phyloP scores from a whole-genome alignment of 2,797 vertebrate species.

The Trachops cirrhosus region DNA sequence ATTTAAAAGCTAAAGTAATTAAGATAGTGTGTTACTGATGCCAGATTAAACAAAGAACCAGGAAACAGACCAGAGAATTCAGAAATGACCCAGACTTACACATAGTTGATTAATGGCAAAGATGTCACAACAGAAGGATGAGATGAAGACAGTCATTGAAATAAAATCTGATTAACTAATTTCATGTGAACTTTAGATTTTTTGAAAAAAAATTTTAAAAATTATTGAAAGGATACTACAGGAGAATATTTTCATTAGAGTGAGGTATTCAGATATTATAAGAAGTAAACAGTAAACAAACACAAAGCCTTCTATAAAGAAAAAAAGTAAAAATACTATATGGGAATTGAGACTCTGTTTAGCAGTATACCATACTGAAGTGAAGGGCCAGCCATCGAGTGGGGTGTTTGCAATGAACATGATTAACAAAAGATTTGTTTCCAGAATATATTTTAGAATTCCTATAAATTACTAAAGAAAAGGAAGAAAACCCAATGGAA shows the following conservation, averaged over 20 bases:
- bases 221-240: background rate
- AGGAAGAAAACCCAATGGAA: background rate
- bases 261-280: background rate
- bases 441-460: background rate
- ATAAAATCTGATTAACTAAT: background rate
- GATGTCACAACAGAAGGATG: background rate
- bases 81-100: background rate
- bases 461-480: background rate
- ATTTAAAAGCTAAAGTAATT: background rate
- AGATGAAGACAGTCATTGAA: background rate
- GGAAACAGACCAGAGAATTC: background rate
- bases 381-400: background rate
- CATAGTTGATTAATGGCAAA: background rate
- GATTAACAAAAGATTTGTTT: background rate
- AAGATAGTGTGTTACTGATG: background rate
- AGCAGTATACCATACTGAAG: background rate
- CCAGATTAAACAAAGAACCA: background rate
- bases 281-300: background rate
- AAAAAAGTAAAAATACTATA: background rate
- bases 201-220: background rate
- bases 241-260: background rate
- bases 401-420: background rate
- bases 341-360: background rate
- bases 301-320: background rate
- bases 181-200: background rate